A percentile compares a stretch with the other conserved stretches of the same genome.
These are phyloP conservation scores for Drosophila bunnanda DNA, from an alignment of 2,888 invertebrate species.

Conservation along the genomic window DNA sequence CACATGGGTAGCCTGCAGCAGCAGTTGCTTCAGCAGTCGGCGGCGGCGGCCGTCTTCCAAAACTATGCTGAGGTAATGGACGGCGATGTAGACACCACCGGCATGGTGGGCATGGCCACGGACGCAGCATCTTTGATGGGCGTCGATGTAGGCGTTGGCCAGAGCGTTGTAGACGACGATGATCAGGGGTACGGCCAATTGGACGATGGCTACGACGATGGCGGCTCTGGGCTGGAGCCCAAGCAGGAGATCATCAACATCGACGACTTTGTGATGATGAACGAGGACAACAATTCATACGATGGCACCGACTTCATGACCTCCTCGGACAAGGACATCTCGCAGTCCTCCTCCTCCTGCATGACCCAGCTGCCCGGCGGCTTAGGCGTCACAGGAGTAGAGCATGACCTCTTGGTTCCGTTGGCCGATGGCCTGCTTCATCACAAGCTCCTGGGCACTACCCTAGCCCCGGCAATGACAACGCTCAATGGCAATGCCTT, in stretches of 20 bases:
- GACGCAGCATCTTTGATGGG: slow-evolving; percentile 31
- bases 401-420: slow-evolving; percentile 76
- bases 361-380: slow-evolving; percentile 62
- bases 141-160: slow-evolving; percentile 40
- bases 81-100: slow-evolving; percentile 58
- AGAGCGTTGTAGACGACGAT: slow-evolving; percentile 64
- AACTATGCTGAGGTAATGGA: slow-evolving; percentile 82
- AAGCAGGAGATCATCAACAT: slow-evolving; percentile 84
- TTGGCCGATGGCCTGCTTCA: slow-evolving; percentile 72
- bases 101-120: slow-evolving; percentile 46
- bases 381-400: slow-evolving; percentile 48
- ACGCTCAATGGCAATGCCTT: slow-evolving; percentile 51
- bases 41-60: slow-evolving; percentile 82
- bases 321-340: slow-evolving; percentile 75
- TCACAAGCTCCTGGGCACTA: slow-evolving; percentile 72
- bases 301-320: slow-evolving; percentile 83
- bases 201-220: slow-evolving; percentile 78
- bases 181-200: slow-evolving; percentile 78
- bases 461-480: slow-evolving; percentile 46
- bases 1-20: slow-evolving; percentile 84
- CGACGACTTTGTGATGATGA: slow-evolving; percentile 84
- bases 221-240: slow-evolving; percentile 74
- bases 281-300: slow-evolving; percentile 83
- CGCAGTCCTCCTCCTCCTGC: slow-evolving; percentile 70
- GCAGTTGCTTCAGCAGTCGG: slow-evolving; percentile 83